phyloP scores from a whole-genome alignment of 2,888 invertebrate genomes.

The Tanytarsus gracilentus region DNA sequence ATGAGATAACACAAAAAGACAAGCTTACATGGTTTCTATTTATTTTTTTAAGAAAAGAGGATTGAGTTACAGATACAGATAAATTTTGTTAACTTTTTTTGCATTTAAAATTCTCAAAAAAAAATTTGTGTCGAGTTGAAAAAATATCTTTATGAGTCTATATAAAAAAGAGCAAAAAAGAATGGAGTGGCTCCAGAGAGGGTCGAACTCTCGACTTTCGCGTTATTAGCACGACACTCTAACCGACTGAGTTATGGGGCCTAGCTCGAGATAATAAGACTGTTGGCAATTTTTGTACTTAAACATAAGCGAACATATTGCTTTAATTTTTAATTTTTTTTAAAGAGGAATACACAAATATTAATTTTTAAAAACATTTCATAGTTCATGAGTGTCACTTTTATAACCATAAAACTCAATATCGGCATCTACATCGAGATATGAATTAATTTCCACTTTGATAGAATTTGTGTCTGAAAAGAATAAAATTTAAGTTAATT shows the following conservation, averaged over 20 bases:
- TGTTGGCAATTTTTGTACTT: background rate
- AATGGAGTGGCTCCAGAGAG: constrained; percentile 18
- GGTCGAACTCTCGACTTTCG: constrained; percentile 24
- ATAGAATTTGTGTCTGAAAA: background rate
- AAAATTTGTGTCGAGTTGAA: background rate
- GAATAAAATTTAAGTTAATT: background rate
- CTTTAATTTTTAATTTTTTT: too few species aligned
- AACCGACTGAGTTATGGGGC: constrained; percentile 19
- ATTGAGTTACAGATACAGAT: too few species aligned
- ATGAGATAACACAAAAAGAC: too few species aligned
- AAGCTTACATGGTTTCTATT: too few species aligned
- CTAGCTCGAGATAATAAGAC: background rate
- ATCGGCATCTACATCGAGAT: constrained; percentile 9
- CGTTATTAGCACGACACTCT: constrained; percentile 26
- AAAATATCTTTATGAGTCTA: background rate
- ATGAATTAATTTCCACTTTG: constrained; percentile 22
- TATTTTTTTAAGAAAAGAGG: too few species aligned
- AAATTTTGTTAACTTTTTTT: too few species aligned
- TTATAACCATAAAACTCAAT: constrained; percentile 21
- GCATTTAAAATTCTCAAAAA: background rate
- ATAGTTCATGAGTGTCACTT: background rate
- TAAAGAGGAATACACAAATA: too few species aligned
- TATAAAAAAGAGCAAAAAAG: background rate
- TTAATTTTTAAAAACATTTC: background rate
- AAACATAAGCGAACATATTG: too few species aligned